A percentile compares a stretch with the other conserved stretches of the same genome.
Conservation (phyloP, 2,113 vertebrate genomes). For the Rousettus leschenaultii region DNA sequence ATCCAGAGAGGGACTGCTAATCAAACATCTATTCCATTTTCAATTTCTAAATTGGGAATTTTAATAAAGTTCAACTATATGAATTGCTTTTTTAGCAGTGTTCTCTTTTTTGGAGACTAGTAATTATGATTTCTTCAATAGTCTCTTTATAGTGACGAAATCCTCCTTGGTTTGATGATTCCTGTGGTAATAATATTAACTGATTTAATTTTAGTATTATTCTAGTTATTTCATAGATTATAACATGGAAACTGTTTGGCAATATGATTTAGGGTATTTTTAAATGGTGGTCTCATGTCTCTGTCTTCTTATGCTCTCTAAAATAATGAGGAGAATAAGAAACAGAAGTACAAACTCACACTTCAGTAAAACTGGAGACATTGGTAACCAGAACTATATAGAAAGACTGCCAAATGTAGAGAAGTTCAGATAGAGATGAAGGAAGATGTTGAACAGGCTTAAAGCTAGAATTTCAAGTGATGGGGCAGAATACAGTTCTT, state of each 20-base stretch:
- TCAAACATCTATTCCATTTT: slow-evolving; percentile 37
- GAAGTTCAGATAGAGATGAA: neutral
- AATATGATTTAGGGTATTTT: neutral
- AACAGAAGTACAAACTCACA: neutral
- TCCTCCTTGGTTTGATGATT: neutral
- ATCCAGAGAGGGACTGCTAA: neutral
- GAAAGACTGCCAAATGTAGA: neutral
- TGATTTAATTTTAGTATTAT: slow-evolving; percentile 8
- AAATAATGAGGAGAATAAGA: neutral
- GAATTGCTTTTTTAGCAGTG: slow-evolving; percentile 29
- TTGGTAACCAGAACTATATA: neutral
- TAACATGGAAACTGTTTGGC: neutral
- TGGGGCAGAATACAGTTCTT: neutral
- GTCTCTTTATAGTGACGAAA: slow-evolving; percentile 49
- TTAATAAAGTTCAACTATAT: neutral
- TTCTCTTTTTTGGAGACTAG: neutral
- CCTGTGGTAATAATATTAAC: neutral
- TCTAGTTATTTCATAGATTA: neutral
- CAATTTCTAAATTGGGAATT: slow-evolving; percentile 29
- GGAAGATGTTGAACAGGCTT: neutral
- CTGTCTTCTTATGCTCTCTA: neutral
- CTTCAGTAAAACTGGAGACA: neutral
- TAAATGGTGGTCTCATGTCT: neutral
- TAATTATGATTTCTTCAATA: slow-evolving; percentile 5
- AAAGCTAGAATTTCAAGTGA: neutral